Evolutionary conservation across 2,797 vertebrate species (phyloP).

Genomic region (Pterois miles): DNA sequence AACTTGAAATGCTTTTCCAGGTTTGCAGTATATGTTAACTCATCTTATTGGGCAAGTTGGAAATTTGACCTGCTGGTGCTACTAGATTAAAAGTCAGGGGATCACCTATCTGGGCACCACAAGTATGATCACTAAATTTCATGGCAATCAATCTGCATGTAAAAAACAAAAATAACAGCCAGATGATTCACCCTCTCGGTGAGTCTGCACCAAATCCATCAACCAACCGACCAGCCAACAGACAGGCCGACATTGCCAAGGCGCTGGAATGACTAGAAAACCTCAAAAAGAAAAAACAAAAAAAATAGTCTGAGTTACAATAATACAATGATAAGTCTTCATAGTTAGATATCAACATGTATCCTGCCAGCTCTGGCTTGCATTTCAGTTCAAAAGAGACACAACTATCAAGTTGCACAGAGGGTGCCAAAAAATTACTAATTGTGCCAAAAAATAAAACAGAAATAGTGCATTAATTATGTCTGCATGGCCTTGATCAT

Average conservation of each 20-base stretch:
- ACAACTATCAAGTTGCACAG: neutral
- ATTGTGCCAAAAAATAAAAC: neutral
- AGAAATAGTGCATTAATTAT: neutral
- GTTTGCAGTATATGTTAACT: no score
- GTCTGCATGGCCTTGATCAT: conserved; percentile 11
- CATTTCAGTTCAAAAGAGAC: conserved; percentile 8
- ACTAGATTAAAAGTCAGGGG: neutral
- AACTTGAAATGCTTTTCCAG: neutral
- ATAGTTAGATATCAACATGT: neutral
- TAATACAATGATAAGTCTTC: neutral
- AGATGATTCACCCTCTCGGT: neutral
- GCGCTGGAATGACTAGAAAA: neutral
- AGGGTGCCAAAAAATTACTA: neutral
- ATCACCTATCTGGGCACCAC: neutral
- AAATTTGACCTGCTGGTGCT: neutral
- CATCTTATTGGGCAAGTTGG: neutral
- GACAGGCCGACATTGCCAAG: accelerated
- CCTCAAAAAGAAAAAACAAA: neutral
- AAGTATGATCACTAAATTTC: neutral
- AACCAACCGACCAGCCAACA: neutral
- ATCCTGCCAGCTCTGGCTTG: neutral
- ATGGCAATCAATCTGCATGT: neutral
- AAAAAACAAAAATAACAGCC: neutral
- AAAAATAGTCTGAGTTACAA: neutral
- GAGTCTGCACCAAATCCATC: neutral